These are phyloP conservation scores for Conger conger DNA, from an alignment of 2,113 vertebrate species.

Conservation along the genomic window DNA sequence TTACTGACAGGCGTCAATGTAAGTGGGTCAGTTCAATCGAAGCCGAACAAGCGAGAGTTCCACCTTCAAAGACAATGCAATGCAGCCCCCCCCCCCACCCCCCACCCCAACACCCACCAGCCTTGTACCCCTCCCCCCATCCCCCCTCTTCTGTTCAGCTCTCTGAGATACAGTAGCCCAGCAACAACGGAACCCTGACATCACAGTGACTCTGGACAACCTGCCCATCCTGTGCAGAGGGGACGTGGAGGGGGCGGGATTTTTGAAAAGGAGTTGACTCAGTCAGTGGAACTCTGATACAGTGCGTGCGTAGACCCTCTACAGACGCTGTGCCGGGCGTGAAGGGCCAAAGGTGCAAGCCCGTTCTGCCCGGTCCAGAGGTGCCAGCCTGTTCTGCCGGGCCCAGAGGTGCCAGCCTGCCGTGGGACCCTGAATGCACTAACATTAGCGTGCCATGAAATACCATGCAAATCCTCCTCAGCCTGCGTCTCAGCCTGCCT, in stretches of 20 bases:
- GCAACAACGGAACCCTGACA: neutral
- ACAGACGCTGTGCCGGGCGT: neutral
- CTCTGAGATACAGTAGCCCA: neutral
- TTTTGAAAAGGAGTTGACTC: neutral
- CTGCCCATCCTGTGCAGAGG: neutral
- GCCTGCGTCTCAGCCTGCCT: constrained; percentile 50
- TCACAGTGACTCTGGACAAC: neutral
- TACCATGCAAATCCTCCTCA: constrained; percentile 43
- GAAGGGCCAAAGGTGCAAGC: too few species aligned
- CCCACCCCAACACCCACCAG: too few species aligned
- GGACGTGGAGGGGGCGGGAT: neutral
- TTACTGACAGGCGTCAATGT: constrained; percentile 52
- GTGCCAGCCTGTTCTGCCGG: neutral
- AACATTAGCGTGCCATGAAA: constrained; percentile 30
- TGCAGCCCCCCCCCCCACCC: too few species aligned
- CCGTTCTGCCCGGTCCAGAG: neutral
- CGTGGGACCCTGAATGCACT: constrained; percentile 30
- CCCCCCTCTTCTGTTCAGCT: too few species aligned
- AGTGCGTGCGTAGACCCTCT: neutral
- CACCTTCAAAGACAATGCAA: too few species aligned
- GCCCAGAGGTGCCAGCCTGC: neutral
- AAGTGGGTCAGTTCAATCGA: constrained; percentile 53
- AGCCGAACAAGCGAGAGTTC: constrained; percentile 32
- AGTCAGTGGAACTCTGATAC: neutral
- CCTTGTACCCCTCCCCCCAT: neutral